These are phyloP conservation scores for Melanostoma mellinum DNA, from an alignment of 2,888 invertebrate species.

Conservation along the genomic window DNA sequence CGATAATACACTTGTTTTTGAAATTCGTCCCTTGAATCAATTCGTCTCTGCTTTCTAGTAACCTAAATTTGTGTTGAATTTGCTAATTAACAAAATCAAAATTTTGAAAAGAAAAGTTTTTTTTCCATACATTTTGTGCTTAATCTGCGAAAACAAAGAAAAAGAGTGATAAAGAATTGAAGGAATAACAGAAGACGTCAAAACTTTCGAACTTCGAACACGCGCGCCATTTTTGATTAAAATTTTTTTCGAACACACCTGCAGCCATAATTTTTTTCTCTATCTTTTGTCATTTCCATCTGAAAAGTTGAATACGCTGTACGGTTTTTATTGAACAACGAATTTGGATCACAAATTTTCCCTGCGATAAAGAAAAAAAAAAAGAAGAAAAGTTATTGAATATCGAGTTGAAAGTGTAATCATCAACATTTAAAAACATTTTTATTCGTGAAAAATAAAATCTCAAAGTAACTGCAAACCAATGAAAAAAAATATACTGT, in stretches of 20 bases:
- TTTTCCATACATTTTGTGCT: background rate
- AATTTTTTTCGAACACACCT: constrained; percentile 25
- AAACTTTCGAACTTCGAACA: constrained; percentile 20
- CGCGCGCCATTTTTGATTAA: constrained; percentile 3
- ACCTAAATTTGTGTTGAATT: background rate
- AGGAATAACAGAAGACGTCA: constrained; percentile 3
- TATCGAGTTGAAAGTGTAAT: background rate
- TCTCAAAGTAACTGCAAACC: background rate
- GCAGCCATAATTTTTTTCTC: constrained; percentile 33
- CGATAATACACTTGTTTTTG: too few species aligned
- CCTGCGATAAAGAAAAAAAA: constrained; percentile 10
- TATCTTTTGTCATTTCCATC: constrained; percentile 41
- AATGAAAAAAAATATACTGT: constrained; percentile 6
- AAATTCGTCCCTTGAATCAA: too few species aligned
- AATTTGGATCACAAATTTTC: constrained; percentile 19
- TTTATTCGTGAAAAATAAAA: background rate
- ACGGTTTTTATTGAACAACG: constrained; percentile 34
- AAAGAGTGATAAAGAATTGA: constrained; percentile 1
- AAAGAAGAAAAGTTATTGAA: constrained; percentile 7
- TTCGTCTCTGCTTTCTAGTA: too few species aligned
- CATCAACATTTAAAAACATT: background rate
- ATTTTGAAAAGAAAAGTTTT: background rate
- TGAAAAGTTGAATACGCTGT: constrained; percentile 58
- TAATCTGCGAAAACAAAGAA: constrained; percentile 6
- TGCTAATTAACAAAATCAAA: background rate